Evolutionary conservation across 92 coral and sea anemone genomes (phyloP), one percentile per base, ranked within the genome.

Genomic region (Actinostola sp.): DNA sequence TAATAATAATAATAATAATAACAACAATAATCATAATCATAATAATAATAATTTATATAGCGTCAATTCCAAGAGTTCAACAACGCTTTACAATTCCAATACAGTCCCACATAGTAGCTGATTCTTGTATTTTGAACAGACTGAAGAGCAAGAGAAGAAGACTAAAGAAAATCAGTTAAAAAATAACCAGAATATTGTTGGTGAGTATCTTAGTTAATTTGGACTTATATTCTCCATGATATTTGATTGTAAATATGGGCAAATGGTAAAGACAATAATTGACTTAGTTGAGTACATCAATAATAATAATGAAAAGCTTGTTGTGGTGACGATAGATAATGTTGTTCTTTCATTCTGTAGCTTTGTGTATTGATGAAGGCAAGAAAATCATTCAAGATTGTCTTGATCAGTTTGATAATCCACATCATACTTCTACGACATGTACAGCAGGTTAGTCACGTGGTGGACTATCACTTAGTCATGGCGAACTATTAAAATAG

Each of bases 361-460:
- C 76, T 17, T 53, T 82, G 53, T 88, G 97, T 4, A 78, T 92
- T 29, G 85, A 86, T 51, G 85, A 84, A 55, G 93, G 95, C 1
- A 84, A 94, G 61, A 88, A 73, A 66, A 74, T 89, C 42, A 88
- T 94, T 46, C 98, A 92, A 66, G 86, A 83, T 46, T 61, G 95
- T 33, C 70, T 94, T 44, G 83, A 88, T 25, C 95, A 94, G 87
- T 94, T 89, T 80, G 92, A 86, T 49, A 94, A 94, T 66, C 97
- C 98, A 19, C 90, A 92, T 53, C 93, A 92, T 39, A 87, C 83
- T 62, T 91, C 97, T 13, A 94, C 98, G 6, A 94, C 98, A 11
- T 94, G 98, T 63, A 94, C 98, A 60, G 98, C 98, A 88, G 98
- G 98, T 94, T 39, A 19, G 67, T 55, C 14, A 25, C 53, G 23